These are phyloP conservation scores for Cottus gobio DNA, from an alignment of 2,113 vertebrate genomes.

Conservation along the genomic window DNA sequence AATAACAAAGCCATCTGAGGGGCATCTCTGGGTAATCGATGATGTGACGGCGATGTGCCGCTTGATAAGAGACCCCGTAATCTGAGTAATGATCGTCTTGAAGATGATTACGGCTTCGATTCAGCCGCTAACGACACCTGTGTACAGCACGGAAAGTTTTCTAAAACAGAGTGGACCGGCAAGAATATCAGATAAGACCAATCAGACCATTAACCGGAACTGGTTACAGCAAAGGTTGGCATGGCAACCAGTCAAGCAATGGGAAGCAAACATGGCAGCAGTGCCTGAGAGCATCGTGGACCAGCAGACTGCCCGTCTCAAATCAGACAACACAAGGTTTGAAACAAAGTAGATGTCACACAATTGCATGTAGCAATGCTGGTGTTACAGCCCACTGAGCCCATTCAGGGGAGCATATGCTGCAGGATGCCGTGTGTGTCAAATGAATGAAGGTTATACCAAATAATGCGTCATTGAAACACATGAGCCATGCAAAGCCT, in stretches of 20 bases:
- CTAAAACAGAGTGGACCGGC: neutral
- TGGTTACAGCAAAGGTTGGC: neutral
- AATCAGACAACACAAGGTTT: neutral
- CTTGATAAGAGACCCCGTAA: conserved; percentile 18
- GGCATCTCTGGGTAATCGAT: conserved; percentile 26
- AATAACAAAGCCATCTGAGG: conserved; percentile 32
- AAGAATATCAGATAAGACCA: neutral
- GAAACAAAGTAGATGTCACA: neutral
- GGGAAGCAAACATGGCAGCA: neutral
- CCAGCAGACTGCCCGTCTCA: neutral
- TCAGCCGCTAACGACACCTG: neutral
- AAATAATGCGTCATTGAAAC: no score
- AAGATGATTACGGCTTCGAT: conserved; percentile 31
- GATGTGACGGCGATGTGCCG: neutral
- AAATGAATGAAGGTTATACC: no score
- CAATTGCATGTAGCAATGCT: neutral
- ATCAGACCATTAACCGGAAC: neutral
- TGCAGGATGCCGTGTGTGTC: no score
- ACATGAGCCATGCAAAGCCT: no score
- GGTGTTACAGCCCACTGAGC: neutral
- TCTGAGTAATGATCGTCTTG: conserved; percentile 20
- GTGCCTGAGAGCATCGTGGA: neutral
- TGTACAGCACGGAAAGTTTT: conserved; percentile 6
- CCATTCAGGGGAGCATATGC: no score
- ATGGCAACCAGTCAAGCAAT: conserved; percentile 9